Evolutionary conservation across 2,797 vertebrate species (phyloP).

Genomic region (Linurgus olivaceus): DNA sequence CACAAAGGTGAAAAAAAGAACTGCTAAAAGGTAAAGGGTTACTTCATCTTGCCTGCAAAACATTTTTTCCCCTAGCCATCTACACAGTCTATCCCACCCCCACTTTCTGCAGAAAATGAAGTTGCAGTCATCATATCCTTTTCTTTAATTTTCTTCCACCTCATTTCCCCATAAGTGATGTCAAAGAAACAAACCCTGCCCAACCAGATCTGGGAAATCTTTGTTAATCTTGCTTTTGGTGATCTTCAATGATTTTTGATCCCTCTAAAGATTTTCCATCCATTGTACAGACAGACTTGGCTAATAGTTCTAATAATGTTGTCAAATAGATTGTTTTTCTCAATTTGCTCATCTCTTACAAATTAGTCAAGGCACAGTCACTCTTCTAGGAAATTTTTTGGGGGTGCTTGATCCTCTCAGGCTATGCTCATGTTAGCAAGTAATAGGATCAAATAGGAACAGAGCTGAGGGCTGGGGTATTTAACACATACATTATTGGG

Average conservation of each 20-base stretch:
- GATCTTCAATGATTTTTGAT: neutral
- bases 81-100: neutral
- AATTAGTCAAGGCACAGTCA: neutral
- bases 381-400: neutral
- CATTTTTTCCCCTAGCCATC: too few relatives aligned
- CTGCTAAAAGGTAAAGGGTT: neutral
- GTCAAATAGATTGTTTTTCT: neutral
- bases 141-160: neutral
- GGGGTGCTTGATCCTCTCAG: neutral
- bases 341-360: neutral
- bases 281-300: neutral
- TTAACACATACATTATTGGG: neutral
- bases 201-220: neutral
- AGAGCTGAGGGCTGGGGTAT: neutral
- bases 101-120: neutral
- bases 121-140: accelerated
- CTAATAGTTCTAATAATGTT: neutral
- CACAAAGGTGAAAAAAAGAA: neutral
- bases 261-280: neutral
- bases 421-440: accelerated
- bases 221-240: neutral
- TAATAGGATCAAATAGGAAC: neutral
- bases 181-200: neutral
- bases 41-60: neutral
- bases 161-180: neutral